Evolutionary conservation across 2,113 vertebrate genomes (phyloP).

Genomic region (Menura novaehollandiae): DNA sequence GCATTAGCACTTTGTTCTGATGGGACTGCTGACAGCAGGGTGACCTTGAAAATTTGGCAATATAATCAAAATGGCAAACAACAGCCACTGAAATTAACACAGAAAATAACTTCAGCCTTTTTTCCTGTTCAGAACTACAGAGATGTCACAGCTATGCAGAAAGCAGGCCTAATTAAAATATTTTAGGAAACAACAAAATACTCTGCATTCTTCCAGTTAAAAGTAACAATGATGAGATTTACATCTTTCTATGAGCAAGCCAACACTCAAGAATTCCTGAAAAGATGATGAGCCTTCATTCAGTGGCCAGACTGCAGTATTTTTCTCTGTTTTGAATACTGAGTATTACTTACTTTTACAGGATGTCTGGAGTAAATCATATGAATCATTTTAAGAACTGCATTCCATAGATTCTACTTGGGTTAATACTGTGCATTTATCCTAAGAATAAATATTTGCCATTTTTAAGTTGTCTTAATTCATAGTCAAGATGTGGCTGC

Average conservation of each 20-base stretch:
- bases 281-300: neutral
- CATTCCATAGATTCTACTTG: neutral
- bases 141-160: neutral
- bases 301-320: neutral
- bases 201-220: neutral
- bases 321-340: neutral
- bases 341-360: neutral
- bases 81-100: neutral
- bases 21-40: neutral
- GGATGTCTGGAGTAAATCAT: neutral
- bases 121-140: neutral
- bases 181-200: neutral
- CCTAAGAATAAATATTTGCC: neutral
- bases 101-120: neutral
- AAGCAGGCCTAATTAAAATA: neutral
- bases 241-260: neutral
- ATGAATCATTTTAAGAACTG: neutral
- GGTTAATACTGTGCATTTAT: neutral
- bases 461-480: neutral
- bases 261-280: neutral
- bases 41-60: slow-evolving; percentile 60
- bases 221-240: neutral
- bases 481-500: neutral
- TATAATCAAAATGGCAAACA: neutral
- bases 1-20: slow-evolving; percentile 31